Base-by-base conservation (phyloP, 2,797 vertebrate species). In the Argentina silus region DNA sequence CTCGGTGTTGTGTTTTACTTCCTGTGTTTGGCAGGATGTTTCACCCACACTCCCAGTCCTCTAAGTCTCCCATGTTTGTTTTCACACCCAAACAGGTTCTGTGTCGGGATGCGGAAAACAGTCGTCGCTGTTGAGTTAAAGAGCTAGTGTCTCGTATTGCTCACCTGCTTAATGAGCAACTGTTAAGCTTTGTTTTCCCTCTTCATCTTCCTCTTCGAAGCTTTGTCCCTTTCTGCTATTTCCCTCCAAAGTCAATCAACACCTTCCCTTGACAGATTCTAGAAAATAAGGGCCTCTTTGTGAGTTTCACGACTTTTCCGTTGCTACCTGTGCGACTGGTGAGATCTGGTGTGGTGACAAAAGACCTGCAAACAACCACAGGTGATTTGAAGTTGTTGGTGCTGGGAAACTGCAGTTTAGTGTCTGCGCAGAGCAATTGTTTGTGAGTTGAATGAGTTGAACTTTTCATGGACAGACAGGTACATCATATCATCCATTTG, bases 161-260 rank as follows among this genome's bases (percentile, higher is more conserved):
- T 1, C 36, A 51, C 64, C 21, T 15, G 14, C 61, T 67, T 50
- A 67, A 66, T 66, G 64, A 66, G 21, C 21, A 27, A 7, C 11
- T 15, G 45, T 69, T 57, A 69, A 76, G 60, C 6, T 57, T 68
- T 67, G 62, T 60, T 66, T 61, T 21, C 43, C 65, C 19, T 23
- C 67, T 19, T 44, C 9, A 9, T 43, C 50, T 59, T 66, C 62
- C 45, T 23, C 53, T 56, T 8, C 50, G 47, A 44, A 27, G 36
- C 10, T 3, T 77, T 65, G 62, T 59, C 67, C 21, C 65, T 45
- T 21, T 68, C 55, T 2, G 3, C 51, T 71, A 63, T 77, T 73
- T 72, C 69, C 45, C 17, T 15, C 63, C 55, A 21, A 36, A 71
- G 69, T 77, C 78, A 77, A 80, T 83, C 59, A 78, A 67, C 69